Evolutionary conservation across 1,140 invertebrate genomes (phyloP).

Genomic region (Drosophila santomea): DNA sequence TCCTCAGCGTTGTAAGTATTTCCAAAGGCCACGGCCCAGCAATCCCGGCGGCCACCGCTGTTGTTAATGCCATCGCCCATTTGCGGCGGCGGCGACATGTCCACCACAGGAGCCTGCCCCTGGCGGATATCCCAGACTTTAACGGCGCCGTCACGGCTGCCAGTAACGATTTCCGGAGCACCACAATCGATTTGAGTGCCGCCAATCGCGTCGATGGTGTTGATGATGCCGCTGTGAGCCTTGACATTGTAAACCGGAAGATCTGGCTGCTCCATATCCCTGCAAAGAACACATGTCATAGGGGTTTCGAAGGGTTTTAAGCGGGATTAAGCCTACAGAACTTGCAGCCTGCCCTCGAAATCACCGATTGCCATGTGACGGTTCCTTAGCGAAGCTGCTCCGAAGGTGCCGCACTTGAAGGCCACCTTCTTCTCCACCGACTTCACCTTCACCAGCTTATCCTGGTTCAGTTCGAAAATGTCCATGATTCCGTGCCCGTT

Average conservation of each 20-base stretch:
- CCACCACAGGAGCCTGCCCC: constrained; percentile 94
- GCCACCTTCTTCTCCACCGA: constrained; percentile 91
- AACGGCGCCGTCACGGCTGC: constrained; percentile 95
- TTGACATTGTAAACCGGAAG: constrained; percentile 92
- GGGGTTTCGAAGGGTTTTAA: background rate
- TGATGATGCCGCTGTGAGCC: constrained; percentile 95
- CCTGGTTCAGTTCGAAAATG: constrained; percentile 92
- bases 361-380: constrained; percentile 95
- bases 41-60: constrained; percentile 88
- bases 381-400: constrained; percentile 91
- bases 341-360: constrained; percentile 94
- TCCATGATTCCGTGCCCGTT: constrained; percentile 93
- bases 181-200: constrained; percentile 93
- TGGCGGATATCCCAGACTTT: constrained; percentile 98
- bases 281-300: constrained; percentile 81
- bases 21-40: constrained; percentile 95
- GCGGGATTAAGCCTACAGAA: constrained; percentile 87
- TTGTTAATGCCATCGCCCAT: constrained; percentile 87
- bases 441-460: constrained; percentile 90
- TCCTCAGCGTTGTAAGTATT: constrained; percentile 95
- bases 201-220: constrained; percentile 96
- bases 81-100: constrained; percentile 91
- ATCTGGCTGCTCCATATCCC: constrained; percentile 91
- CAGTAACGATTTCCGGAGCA: constrained; percentile 97
- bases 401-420: constrained; percentile 97